Base-by-base conservation (phyloP, 2,888 invertebrate genomes). In the Syrphus vitripennis region DNA sequence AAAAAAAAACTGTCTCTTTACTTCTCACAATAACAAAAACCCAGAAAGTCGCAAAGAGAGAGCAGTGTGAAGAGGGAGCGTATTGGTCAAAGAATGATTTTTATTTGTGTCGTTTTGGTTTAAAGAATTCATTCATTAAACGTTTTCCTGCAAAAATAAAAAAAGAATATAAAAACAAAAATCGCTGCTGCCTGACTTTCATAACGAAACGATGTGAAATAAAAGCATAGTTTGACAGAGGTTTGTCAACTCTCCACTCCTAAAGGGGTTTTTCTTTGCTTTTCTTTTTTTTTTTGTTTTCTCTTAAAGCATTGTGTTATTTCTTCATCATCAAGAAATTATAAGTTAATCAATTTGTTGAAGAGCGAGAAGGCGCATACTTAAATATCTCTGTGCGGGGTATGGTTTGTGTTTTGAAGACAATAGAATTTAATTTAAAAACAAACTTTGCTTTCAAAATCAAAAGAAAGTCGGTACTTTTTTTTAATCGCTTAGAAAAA, bases 51-150 rank as follows among this genome's bases (percentile, higher is more conserved):
- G 2, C 14, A 24, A 14, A 4, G 10, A 29, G 42, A 6, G 55
- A 26, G 26, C n/a, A n/a, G 7, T n/a, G n/a, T n/a, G n/a, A n/a
- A n/a, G 7, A 26, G 26, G 53, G 14, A 24, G 24, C n/a, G 16
- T n/a, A 26, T 29, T 53, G 53, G 53, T 53, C 29, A 55, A 55
- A 29, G 55, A 55, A 55, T 29, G 16, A 55, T 16, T 55, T 55
- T 55, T 55, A 55, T 55, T 55, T 55, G 55, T 55, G 55, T 55
- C 29, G 29, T 55, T 55, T 55, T 55, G 55, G 55, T 16, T 55
- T 55, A 16, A 55, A 16, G 55, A 31, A 29, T 55, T 19, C 29
- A 55, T 55, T 55, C 55, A 55, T 55, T 55, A 55, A 55, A 55
- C 55, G 55, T 55, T 55, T 55, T 16, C 1, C 7, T 31, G 2